Conservation (phyloP, 2,113 vertebrate species). For the Callaeas wilsoni region DNA sequence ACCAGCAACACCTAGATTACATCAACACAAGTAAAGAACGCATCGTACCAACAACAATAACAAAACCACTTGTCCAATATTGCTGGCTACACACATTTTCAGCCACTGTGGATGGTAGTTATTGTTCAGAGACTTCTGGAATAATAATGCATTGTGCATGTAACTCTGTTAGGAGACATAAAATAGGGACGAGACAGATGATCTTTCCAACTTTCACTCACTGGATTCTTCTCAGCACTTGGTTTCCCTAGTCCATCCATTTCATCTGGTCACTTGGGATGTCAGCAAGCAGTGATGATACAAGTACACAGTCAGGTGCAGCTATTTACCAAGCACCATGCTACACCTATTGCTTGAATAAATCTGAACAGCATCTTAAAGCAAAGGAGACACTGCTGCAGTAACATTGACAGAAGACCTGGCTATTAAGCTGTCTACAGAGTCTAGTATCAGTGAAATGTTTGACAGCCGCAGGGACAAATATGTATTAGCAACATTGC, state of each 20-base stretch:
- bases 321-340: slow-evolving; percentile 67
- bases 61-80: neutral
- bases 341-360: slow-evolving; percentile 70
- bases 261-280: slow-evolving; percentile 48
- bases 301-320: slow-evolving; percentile 59
- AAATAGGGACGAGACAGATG: neutral
- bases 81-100: neutral
- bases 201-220: slow-evolving; percentile 41
- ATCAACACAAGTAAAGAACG: neutral
- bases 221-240: neutral
- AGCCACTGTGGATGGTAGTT: neutral
- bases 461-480: slow-evolving; percentile 76
- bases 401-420: slow-evolving; percentile 73
- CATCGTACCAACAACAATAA: neutral
- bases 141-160: neutral
- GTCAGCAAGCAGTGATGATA: slow-evolving; percentile 46
- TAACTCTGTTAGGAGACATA: neutral
- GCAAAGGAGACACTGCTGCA: slow-evolving; percentile 64
- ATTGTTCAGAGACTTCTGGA: slow-evolving; percentile 34
- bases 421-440: slow-evolving; percentile 77
- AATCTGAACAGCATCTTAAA: slow-evolving; percentile 68
- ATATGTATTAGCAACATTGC: slow-evolving; percentile 72
- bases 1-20: neutral
- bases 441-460: slow-evolving; percentile 74
- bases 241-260: neutral